Percentiles rank a stretch among this genome's conserved stretches.
These are phyloP conservation scores for Eulemur rufifrons DNA, from an alignment of 2,113 vertebrate species.

Conservation along the genomic window DNA sequence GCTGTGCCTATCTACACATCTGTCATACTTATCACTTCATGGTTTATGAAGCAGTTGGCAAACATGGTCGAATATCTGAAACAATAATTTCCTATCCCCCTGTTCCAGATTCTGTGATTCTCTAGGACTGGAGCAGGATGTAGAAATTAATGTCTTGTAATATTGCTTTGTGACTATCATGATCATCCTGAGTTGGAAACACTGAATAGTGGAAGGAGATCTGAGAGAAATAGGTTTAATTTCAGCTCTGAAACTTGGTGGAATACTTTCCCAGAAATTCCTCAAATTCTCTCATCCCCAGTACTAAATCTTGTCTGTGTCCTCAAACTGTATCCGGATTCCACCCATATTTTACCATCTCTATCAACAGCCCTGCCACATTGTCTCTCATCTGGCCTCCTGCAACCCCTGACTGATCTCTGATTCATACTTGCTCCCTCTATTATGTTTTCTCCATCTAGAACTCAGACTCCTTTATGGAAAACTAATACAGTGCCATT, in stretches of 20 bases:
- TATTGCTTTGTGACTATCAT: fast-evolving
- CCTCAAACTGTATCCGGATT: not conserved
- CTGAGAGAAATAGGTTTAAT: not conserved
- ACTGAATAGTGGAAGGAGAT: not conserved
- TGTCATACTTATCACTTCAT: fast-evolving
- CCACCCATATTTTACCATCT: not conserved
- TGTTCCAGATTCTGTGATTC: not conserved
- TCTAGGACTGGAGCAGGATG: not conserved
- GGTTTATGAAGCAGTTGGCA: not conserved
- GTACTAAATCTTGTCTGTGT: not conserved
- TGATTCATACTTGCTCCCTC: too few relatives aligned
- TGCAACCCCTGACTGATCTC: not conserved
- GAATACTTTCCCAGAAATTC: not conserved
- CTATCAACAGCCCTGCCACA: not conserved
- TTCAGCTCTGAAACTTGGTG: not conserved
- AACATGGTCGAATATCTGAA: not conserved
- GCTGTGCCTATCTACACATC: not conserved
- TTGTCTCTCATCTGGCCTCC: not conserved
- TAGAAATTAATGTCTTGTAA: not conserved
- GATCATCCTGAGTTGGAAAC: not conserved
- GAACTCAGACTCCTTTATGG: not conserved
- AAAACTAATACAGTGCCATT: not conserved
- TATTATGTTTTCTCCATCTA: not conserved
- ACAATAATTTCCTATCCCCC: not conserved
- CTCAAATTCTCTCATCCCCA: not conserved